Evolutionary conservation across 2,113 vertebrate genomes (phyloP), one percentile per base, ranked within the genome.

Genomic region (Alosa alosa): DNA sequence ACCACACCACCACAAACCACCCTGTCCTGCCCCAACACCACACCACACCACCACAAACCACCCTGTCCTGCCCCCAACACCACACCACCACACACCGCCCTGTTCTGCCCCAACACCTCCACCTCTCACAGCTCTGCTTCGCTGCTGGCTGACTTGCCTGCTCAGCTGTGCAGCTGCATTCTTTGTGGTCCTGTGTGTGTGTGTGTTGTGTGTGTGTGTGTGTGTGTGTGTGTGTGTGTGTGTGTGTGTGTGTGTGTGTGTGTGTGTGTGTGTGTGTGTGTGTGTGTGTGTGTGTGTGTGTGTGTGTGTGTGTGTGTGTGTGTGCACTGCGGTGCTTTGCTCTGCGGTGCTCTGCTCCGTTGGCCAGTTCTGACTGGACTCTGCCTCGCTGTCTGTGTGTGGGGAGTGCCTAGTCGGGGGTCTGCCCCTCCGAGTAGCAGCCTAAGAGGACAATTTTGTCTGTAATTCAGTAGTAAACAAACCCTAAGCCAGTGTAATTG

Each of bases 401-500:
- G n/a, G 64, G 64, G 25, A 72, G n/a, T 72, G 64, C 64, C 55
- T 60, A 22, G 55, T 60, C 18, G 55, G 55, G 55, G 18, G 18
- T 60, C 31, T 36, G 78, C 81, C 57, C 87, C 89, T 87, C 82
- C 83, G 85, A 90, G 86, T 15, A 18, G 81, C 57, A 22, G 82
- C 82, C 44, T 55, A 49, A 39, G 85, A 86, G 78, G 46, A 47
- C 75, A 57, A 47, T 31, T 81, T 88, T 81, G 64, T 82, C 83
- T 78, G 25, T 86, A 86, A 86, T 86, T 83, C 45, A 75, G 45
- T 83, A 55, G 87, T 86, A 88, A 86, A 88, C 85, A 82, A 82
- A 82, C 87, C 85, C 64, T 84, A 88, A 86, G 87, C 85, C 82
- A 81, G 52, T 88, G 85, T 88, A 88, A 88, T 88, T 88, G 87